Evolutionary conservation across 1,140 invertebrate species (phyloP).

Genomic region (Drosophila novamexicana): DNA sequence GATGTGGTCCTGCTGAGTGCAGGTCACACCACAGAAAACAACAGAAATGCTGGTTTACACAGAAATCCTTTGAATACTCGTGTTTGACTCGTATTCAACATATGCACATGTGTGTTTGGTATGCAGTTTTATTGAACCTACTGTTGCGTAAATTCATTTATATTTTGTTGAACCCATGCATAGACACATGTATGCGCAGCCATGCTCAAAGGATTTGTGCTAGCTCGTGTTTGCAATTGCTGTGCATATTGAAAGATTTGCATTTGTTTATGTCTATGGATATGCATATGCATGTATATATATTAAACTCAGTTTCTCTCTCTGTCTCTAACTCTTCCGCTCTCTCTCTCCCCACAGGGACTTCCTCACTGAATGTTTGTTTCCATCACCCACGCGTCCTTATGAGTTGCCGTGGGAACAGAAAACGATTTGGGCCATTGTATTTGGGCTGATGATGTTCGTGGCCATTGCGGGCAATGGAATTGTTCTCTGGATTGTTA

Average conservation of each 20-base stretch:
- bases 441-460: conserved; percentile 90
- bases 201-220: conserved; percentile 11
- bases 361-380: conserved; percentile 83
- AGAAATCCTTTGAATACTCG: conserved; percentile 3
- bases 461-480: conserved; percentile 92
- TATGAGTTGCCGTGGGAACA: conserved; percentile 84
- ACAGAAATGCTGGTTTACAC: background rate
- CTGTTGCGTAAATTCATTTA: conserved; percentile 36
- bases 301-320: background rate
- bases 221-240: conserved; percentile 15
- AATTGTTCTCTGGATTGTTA: conserved; percentile 95
- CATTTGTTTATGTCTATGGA: background rate
- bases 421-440: conserved; percentile 88
- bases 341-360: conserved; percentile 53
- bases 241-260: conserved; percentile 14
- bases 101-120: conserved; percentile 1
- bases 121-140: conserved; percentile 34
- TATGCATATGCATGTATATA: background rate
- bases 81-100: background rate
- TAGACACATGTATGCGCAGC: background rate
- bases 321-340: background rate
- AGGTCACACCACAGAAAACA: conserved; percentile 1
- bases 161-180: background rate
- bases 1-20: background rate
- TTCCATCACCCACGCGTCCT: conserved; percentile 80